A percentile compares a stretch with the other conserved stretches of the same genome.
Conservation (phyloP, 2,888 invertebrate genomes). For the Sminthurinus aureus region DNA sequence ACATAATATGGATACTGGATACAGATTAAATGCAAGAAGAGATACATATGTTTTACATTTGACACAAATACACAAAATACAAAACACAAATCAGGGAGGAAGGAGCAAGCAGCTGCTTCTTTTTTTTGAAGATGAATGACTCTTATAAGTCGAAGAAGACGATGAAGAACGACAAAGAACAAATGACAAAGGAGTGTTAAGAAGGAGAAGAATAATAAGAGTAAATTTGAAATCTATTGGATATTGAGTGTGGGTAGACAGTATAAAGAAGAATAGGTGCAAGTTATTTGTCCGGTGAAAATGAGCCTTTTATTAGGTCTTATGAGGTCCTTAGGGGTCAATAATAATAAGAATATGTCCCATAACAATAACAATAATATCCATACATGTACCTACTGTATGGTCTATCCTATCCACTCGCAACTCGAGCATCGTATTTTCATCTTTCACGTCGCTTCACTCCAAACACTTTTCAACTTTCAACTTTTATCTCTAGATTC, state of each 20-base stretch:
- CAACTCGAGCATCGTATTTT: slow-evolving; percentile 24
- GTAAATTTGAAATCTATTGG: slow-evolving; percentile 42
- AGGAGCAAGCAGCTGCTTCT: not conserved
- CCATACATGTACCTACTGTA: not conserved
- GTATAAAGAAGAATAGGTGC: slow-evolving; percentile 12
- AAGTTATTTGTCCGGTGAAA: slow-evolving; percentile 57
- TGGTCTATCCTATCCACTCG: not conserved
- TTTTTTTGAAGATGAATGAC: not conserved
- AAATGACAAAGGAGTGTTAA: slow-evolving; percentile 43
- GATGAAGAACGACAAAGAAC: not conserved
- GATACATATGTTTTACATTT: no score
- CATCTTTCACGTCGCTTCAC: not conserved
- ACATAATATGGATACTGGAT: not conserved
- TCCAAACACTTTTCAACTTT: slow-evolving; percentile 1
- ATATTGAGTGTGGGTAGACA: slow-evolving; percentile 29
- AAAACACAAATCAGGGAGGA: not conserved
- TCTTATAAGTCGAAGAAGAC: no score
- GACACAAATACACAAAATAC: not conserved
- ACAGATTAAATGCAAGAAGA: not conserved
- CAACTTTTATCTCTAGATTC: not conserved
- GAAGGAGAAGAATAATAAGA: slow-evolving; percentile 29
- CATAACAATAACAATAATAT: slow-evolving; percentile 36
- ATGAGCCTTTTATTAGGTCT: slow-evolving; percentile 60
- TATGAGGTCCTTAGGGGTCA: slow-evolving; percentile 60
- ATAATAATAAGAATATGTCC: slow-evolving; percentile 59